These are phyloP conservation scores for Plagodis dolabraria DNA, from an alignment of 2,888 invertebrate species.

Conservation along the genomic window DNA sequence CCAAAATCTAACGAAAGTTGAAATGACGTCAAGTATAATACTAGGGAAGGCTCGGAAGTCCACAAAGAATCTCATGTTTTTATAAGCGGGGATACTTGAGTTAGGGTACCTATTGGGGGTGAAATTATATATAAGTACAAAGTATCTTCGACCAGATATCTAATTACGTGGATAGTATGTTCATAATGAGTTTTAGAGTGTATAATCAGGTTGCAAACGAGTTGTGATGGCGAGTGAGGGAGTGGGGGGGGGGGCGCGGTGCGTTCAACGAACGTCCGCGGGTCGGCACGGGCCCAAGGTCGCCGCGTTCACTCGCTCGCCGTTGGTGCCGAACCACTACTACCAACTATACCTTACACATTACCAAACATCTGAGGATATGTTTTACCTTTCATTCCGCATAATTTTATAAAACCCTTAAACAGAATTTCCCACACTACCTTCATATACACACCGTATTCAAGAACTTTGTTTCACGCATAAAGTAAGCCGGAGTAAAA, in stretches of 20 bases:
- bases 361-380: conserved; percentile 47
- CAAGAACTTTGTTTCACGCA: conserved; percentile 6
- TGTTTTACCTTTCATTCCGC: conserved; percentile 49
- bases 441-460: neutral
- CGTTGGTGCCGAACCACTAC: conserved; percentile 25
- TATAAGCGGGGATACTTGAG: too few species aligned
- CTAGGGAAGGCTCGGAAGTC: too few species aligned
- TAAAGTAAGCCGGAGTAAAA: neutral
- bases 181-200: conserved; percentile 63
- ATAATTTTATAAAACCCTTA: conserved; percentile 32
- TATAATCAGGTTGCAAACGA: conserved; percentile 73
- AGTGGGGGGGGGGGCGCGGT: conserved; percentile 51
- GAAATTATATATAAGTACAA: too few species aligned
- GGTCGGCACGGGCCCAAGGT: conserved; percentile 79
- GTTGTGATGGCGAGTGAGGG: conserved; percentile 54
- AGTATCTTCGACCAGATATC: neutral
- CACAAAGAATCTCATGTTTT: too few species aligned
- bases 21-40: too few species aligned
- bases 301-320: conserved; percentile 72
- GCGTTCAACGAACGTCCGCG: conserved; percentile 85
- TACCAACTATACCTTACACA: conserved; percentile 32
- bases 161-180: conserved; percentile 35
- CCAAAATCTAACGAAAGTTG: too few species aligned
- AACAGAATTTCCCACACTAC: neutral
- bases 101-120: too few species aligned